Evolutionary conservation across 2,113 vertebrate species (phyloP).

Genomic region (Bubo bubo): DNA sequence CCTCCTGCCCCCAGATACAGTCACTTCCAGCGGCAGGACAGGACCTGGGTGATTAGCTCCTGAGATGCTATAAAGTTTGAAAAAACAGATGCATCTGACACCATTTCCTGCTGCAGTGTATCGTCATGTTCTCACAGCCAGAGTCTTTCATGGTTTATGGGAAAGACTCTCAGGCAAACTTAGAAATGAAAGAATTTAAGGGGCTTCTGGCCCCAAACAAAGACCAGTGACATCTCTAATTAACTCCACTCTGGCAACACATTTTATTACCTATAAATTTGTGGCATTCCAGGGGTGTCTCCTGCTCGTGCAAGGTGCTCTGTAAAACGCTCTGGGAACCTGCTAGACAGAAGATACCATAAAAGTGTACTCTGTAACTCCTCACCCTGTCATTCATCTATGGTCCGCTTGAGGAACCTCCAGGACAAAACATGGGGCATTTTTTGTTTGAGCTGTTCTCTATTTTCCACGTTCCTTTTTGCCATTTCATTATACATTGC

Average conservation of each 20-base stretch:
- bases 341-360: neutral
- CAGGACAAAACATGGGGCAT: neutral
- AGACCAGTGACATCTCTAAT: neutral
- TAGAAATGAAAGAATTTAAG: neutral
- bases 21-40: neutral
- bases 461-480: neutral
- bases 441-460: neutral
- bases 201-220: neutral
- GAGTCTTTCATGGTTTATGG: neutral
- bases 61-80: neutral
- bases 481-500: neutral
- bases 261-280: neutral
- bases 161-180: neutral
- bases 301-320: neutral
- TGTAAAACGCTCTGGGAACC: neutral
- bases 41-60: neutral
- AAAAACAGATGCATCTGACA: neutral
- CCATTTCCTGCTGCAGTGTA: neutral
- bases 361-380: neutral
- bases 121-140: neutral
- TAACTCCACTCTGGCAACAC: neutral
- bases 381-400: neutral
- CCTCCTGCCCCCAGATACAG: neutral
- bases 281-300: neutral
- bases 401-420: neutral